Evolutionary conservation across 2,797 vertebrate genomes (phyloP).

Genomic region (Amphiprion clarkii): DNA sequence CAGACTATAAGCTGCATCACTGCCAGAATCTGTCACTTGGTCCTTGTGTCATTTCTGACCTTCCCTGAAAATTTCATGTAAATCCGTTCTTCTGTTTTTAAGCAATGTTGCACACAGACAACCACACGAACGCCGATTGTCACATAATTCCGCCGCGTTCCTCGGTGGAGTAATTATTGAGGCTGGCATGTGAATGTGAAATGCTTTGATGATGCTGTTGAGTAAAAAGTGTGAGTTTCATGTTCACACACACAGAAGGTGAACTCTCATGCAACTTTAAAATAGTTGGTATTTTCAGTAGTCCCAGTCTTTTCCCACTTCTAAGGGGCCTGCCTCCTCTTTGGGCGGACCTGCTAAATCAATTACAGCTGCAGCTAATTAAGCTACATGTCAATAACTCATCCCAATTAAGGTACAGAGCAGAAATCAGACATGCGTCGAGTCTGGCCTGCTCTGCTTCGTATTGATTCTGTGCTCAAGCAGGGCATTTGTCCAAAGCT

Average conservation of each 20-base stretch:
- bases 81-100: too few species aligned
- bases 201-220: not conserved
- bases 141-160: too few species aligned
- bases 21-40: too few species aligned
- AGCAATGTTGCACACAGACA: too few species aligned
- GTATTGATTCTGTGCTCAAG: constrained; percentile 71
- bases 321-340: constrained; percentile 17
- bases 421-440: constrained; percentile 56
- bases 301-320: constrained; percentile 11
- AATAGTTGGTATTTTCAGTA: constrained; percentile 14
- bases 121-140: too few species aligned
- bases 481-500: constrained; percentile 61
- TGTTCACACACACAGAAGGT: not conserved
- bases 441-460: constrained; percentile 45
- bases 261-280: constrained; percentile 7
- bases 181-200: too few species aligned
- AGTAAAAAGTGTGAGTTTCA: not conserved
- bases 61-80: too few species aligned
- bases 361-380: constrained; percentile 69
- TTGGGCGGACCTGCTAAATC: constrained; percentile 48
- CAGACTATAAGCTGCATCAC: too few species aligned
- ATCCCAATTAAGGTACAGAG: constrained; percentile 76
- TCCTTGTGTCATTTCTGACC: too few species aligned
- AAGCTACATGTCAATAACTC: constrained; percentile 76
- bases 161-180: not conserved